Evolutionary conservation across 1,140 invertebrate genomes (phyloP), one percentile per base, ranked within the genome.

Genomic region (Bursaphelenchus mucronatus): DNA sequence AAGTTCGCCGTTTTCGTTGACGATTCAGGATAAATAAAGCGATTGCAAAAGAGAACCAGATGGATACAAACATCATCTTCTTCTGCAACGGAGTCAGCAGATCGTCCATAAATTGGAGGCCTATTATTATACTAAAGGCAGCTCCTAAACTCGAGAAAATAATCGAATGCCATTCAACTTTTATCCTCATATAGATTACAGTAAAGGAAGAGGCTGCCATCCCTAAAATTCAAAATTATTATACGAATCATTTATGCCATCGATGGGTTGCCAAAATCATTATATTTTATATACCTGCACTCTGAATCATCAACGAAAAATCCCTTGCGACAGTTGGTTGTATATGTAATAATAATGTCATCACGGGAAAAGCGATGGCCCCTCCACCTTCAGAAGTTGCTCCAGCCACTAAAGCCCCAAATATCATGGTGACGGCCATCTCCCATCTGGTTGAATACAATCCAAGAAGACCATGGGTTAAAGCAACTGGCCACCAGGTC

Each of bases 21-120:
- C 46, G 43, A 63, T 79, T 79, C 8, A 79, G 67, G 11, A 79
- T 52, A 50, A 67, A 67, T 11, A 79, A 61, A 9, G 75, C 67
- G 40, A 77, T 66, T 6, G 77, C 77, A 58, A 79, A 79, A 11
- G 77, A 50, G 50, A 74, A 75, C 76, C 76, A 78, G 40, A 79
- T 74, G n/a, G 69, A 63, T 21, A 78, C 76, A 62, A 79, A 79
- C 11, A 68, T 47, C 73, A 79, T 77, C 68, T 79, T 79, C 71
- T 79, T 79, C 50, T 71, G 13, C 39, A 13, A 10, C 71, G 61
- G 50, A n/a, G 68, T 45, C 6, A 69, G 44, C 8, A 69, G 17
- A 30, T 66, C 19, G 46, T 67, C 66, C 44, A 77, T 64, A 40
- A 56, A 67, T 40, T 73, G 55, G 41, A 78, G 61, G 6, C 74